Conservation (phyloP, 92 coral and sea anemone species). For the Bergia sp. region DNA sequence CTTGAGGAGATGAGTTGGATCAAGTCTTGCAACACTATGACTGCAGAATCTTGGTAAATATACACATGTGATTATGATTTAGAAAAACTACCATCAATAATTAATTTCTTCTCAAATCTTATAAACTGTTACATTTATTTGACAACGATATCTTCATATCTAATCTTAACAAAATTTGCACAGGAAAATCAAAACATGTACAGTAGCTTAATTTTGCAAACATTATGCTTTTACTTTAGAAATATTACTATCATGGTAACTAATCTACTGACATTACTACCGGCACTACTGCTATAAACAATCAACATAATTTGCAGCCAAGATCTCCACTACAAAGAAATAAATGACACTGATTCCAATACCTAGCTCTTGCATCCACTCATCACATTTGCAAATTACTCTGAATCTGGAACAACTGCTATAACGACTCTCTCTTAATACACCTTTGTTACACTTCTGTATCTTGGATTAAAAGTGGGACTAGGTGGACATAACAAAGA, state of each 20-base stretch:
- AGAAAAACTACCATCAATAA: neutral
- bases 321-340: neutral
- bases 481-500: no score
- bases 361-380: neutral
- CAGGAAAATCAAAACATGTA: neutral
- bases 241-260: neutral
- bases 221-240: neutral
- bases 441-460: no score
- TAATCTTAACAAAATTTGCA: neutral
- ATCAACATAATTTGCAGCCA: neutral
- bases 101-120: neutral
- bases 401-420: constrained; percentile 14
- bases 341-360: no score
- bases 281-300: neutral
- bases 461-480: no score
- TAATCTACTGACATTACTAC: no score
- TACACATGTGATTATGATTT: neutral
- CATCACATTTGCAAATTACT: neutral
- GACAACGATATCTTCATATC: neutral
- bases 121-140: no score
- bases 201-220: neutral
- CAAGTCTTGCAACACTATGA: neutral
- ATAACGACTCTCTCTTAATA: neutral
- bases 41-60: neutral
- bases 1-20: no score